These are phyloP conservation scores for Sapayoa aenigma DNA, from an alignment of 2,113 vertebrate genomes.

Conservation along the genomic window DNA sequence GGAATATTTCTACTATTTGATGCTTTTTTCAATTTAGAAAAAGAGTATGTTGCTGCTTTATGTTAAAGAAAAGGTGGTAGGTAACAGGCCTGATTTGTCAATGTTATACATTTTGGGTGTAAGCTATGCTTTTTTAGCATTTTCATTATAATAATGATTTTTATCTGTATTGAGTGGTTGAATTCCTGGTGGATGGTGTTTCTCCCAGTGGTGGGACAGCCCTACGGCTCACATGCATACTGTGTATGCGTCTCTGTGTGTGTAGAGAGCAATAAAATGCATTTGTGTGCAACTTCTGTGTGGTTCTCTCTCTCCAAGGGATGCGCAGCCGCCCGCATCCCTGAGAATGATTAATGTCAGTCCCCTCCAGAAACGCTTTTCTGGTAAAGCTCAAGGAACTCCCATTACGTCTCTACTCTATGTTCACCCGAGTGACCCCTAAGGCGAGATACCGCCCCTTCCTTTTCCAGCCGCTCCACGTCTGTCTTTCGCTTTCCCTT, in stretches of 20 bases:
- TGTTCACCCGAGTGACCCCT: no score
- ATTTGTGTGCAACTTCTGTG: constrained; percentile 11
- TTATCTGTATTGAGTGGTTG: constrained; percentile 26
- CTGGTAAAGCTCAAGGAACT: not conserved
- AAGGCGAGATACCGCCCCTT: no score
- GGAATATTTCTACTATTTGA: constrained; percentile 57
- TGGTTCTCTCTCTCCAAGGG: not conserved
- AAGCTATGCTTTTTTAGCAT: constrained; percentile 41
- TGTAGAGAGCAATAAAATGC: constrained; percentile 17
- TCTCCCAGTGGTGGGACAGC: constrained; percentile 40
- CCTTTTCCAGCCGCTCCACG: not conserved
- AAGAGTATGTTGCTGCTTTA: constrained; percentile 22
- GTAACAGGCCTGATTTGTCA: not conserved
- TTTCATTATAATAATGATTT: constrained; percentile 61
- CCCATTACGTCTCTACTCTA: rapidly evolving
- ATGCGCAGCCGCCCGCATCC: rapidly evolving
- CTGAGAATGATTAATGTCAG: rapidly evolving
- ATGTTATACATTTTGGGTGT: constrained; percentile 41
- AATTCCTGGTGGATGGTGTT: constrained; percentile 40
- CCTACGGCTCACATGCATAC: constrained; percentile 21
- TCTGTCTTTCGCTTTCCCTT: not conserved
- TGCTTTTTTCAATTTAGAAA: constrained; percentile 30
- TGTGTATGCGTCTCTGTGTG: constrained; percentile 19
- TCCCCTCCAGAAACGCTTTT: not conserved
- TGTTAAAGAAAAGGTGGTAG: constrained; percentile 42